These are phyloP conservation scores for Gallinago solitaria DNA, from an alignment of 2,797 vertebrate species.

Conservation along the genomic window DNA sequence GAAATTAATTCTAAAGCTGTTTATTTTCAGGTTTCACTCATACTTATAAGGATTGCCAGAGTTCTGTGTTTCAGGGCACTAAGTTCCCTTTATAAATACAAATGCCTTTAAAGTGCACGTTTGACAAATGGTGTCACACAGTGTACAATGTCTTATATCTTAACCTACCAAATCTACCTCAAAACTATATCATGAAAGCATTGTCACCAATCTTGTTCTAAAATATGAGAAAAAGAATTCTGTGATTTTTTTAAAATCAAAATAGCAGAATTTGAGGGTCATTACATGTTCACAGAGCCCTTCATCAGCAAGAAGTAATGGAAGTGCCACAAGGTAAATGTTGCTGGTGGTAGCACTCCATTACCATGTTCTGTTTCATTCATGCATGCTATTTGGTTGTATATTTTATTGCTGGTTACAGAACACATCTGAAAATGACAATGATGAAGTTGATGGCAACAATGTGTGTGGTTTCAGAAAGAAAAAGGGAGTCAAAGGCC, in stretches of 20 bases:
- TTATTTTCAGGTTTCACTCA: background rate
- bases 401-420: constrained; percentile 76
- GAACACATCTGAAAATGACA: constrained; percentile 74
- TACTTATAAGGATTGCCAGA: background rate
- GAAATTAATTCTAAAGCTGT: background rate
- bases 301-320: background rate
- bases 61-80: background rate
- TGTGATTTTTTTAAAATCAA: background rate
- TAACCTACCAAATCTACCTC: background rate
- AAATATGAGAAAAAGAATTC: background rate
- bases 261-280: background rate
- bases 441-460: constrained; percentile 84
- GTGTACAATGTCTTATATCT: background rate
- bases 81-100: background rate
- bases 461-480: constrained; percentile 78
- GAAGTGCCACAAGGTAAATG: background rate
- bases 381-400: constrained; percentile 40
- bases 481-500: constrained; percentile 81
- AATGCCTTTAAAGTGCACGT: background rate
- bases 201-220: background rate
- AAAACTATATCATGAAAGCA: background rate
- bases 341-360: background rate
- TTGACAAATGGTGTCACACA: background rate
- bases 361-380: constrained; percentile 7
- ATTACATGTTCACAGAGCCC: background rate